Base-by-base conservation (phyloP, 1,140 invertebrate species). In the Oedothorax gibbosus region DNA sequence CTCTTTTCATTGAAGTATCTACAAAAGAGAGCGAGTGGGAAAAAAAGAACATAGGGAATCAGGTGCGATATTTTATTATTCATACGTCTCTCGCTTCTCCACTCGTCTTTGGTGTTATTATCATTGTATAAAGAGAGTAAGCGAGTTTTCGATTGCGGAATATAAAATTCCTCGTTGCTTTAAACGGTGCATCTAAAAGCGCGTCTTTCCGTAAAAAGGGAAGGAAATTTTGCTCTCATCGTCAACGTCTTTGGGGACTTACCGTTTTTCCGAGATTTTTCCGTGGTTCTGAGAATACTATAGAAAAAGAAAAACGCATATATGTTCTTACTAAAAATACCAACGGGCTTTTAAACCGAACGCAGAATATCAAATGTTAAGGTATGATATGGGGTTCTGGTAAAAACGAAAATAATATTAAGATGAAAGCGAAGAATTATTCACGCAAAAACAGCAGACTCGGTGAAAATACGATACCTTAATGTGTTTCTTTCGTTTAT, bases 1-100 rank as follows among this genome's bases (percentile, higher is more conserved):
- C 73, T 80, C 78, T 79, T 64, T 65, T 75, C 57, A 77, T 72
- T 85, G 68, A 72, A 65, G 77, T 71, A 66, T 75, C 69, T 68
- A 71, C 56, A 10, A 10, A 15, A 62, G 18, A 20, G 57, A 21
- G 65, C 14, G 10, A n/a, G 56, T 51, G 68, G 15, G 49, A 7
- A 20, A 78, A n/a, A 56, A 50, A 54, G 20, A 65, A 84, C 69
- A 35, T 65, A 57, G 35, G 15, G 53, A 66, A 66, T 65, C 72
- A 84, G 81, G 71, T 76, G 62, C 65, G 71, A 56, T 84, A 73
- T 73, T 84, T 84, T 84, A 82, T 82, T 82, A 84, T 84, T 84
- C 69, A 84, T 76, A 21, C 35, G 21, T 51, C 20, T 15, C 35
- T 69, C 54, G 6, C 20, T 20, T 50, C 18, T 21, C 50, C 49